Evolutionary conservation across 2,888 invertebrate genomes (phyloP).

Genomic region (Troides aeacus): DNA sequence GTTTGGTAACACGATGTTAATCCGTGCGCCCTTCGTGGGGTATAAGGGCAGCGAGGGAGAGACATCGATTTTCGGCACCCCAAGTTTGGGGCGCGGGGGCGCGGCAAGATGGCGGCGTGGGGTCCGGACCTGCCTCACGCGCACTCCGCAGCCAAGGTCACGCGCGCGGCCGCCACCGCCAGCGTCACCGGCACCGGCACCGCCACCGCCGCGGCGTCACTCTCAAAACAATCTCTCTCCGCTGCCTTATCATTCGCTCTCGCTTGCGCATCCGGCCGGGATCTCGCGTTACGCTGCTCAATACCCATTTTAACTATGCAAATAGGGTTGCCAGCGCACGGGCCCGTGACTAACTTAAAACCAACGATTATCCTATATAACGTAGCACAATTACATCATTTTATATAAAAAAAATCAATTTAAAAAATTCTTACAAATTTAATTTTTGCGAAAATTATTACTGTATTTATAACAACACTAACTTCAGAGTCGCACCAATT

Average conservation of each 20-base stretch:
- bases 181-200: conserved; percentile 44
- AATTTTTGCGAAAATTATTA: too few relatives aligned
- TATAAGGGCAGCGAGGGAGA: conserved; percentile 65
- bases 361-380: too few relatives aligned
- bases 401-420: too few relatives aligned
- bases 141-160: conserved; percentile 67
- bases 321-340: conserved; percentile 43
- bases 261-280: conserved; percentile 52
- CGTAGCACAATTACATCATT: too few relatives aligned
- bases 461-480: too few relatives aligned
- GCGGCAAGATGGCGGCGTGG: conserved; percentile 72
- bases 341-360: not conserved
- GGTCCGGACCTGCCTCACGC: conserved; percentile 75
- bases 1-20: conserved; percentile 44
- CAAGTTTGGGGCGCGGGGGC: conserved; percentile 40
- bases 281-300: conserved; percentile 56
- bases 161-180: conserved; percentile 53
- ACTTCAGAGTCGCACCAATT: too few relatives aligned
- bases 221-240: conserved; percentile 69
- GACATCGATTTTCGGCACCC: conserved; percentile 77
- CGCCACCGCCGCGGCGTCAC: conserved; percentile 56
- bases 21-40: conserved; percentile 61
- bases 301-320: conserved; percentile 50
- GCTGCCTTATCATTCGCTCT: conserved; percentile 42
- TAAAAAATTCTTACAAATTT: too few relatives aligned